Base-by-base conservation (phyloP, 2,113 vertebrate species). In the Bubo scandiacus region DNA sequence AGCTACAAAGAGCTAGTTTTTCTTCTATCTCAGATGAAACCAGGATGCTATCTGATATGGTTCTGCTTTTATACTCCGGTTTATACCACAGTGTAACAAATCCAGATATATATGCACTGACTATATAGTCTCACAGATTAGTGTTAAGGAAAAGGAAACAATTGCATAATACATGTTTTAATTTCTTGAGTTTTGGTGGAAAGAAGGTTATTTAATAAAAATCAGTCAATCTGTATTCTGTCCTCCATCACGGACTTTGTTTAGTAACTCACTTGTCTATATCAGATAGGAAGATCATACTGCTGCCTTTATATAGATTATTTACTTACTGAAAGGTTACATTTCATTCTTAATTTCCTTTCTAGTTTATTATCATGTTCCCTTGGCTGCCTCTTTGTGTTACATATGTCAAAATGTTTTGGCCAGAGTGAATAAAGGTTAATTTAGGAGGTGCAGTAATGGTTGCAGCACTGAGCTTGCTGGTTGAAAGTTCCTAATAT, bases 161-260 rank as follows among this genome's bases (percentile, higher is more conserved):
- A 26, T 26, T 58, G 6, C 3, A 12, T 12, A 62, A 63, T 5
- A 5, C 2, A 4, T 13, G 3, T 6, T 77, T 57, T 13, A 1
- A 4, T 45, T 80, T n/a, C 18, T 59, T 54, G n/a, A 62, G 16
- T 14, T 78, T 43, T 18, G 9, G 30, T 25, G 32, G 7, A 52
- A 77, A 68, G 6, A 36, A 65, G 5, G 2, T 66, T 88, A 23
- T 36, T 88, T 40, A 61, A 74, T 43, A 36, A 58, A 45, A 63
- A 67, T 30, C 13, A 63, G 15, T 63, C 25, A 26, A 5, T 65
- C 52, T 82, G 22, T 3, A 2, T 52, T 79, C 61, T 42, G 3
- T 52, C 25, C 15, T 62, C 38, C 22, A 61, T 77, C n/a, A 67
- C 10, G 47, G 74, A 40, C 25, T 58, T 78, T 38, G 8, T 62